Base-by-base conservation (phyloP, 2,797 vertebrate genomes). In the Glossophaga mutica region DNA sequence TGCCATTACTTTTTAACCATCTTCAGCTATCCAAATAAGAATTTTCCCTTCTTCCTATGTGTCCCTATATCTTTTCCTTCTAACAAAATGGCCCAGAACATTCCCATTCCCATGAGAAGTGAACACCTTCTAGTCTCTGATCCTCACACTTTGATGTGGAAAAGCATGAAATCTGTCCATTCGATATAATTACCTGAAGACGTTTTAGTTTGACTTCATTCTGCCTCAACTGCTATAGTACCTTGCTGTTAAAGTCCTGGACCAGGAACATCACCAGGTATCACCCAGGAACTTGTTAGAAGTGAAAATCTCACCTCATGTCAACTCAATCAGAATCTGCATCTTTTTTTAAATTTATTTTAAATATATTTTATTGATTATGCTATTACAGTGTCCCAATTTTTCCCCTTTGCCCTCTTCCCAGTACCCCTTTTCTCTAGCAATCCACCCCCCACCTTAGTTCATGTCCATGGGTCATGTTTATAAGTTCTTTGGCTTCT, bases 1-100 rank as follows among this genome's bases (percentile, higher is more conserved):
- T 87, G 74, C 71, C 73, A 87, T 70, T 87, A 57, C 48, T 91
- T 96, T n/a, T 37, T 16, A 90, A 83, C 81, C 81, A 90, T 24
- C 59, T 19, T 91, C 44, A 89, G 44, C 16, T 95, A 14, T 87
- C 39, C 34, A 67, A 65, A 79, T 34, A 71, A 24, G 32, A 39
- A 3, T 50, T 52, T 50, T 10, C 32, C 32, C 39, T 92, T 79
- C 88, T 85, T 79, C 46, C 34, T 24, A 15, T 55, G 52, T 79
- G 44, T 50, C 82, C 46, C n/a, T 19, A 3, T 34, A 79, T 84
- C 44, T 86, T 83, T 89, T 87, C 46, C 73, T 92, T 34, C 3
- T 70, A 77, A 83, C 57, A 74, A 7, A 42, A 71, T 42, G 91
- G 48, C 42, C 71, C 32, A 29, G 39, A 57, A 78, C 24, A 59